A percentile compares a stretch with the other conserved stretches of the same genome.
phyloP scores from a whole-genome alignment of 1,140 invertebrate species.

The Drosophila lacteicornis region DNA sequence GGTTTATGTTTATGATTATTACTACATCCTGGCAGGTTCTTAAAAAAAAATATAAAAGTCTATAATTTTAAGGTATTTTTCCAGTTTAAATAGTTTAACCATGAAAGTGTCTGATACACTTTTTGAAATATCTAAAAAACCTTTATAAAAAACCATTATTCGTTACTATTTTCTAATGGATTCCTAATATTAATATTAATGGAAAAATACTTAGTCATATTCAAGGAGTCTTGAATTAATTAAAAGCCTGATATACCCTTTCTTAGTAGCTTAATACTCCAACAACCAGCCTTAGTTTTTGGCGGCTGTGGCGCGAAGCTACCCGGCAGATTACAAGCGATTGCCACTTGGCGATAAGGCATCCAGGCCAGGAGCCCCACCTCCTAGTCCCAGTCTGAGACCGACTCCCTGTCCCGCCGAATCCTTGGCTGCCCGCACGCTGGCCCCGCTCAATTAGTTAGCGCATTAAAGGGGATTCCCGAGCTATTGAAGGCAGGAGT shows the following conservation, averaged over 20 bases:
- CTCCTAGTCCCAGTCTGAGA: slow-evolving; percentile 3
- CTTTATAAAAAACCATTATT: too few relatives aligned
- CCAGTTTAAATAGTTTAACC: too few relatives aligned
- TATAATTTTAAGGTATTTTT: too few relatives aligned
- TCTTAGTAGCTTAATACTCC: slow-evolving; percentile 9
- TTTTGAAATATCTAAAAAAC: too few relatives aligned
- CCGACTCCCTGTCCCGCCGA: background rate
- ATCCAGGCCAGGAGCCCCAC: slow-evolving; percentile 15
- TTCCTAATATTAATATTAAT: too few relatives aligned
- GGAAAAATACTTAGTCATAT: background rate
- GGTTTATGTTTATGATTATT: too few relatives aligned
- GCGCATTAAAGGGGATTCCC: slow-evolving; percentile 72
- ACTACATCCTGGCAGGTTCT: too few relatives aligned
- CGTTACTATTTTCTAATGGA: too few relatives aligned
- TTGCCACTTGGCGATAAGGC: slow-evolving; percentile 65
- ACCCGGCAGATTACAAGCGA: slow-evolving; percentile 67
- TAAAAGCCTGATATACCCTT: background rate
- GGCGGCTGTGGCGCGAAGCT: slow-evolving; percentile 26
- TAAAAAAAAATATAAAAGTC: too few relatives aligned
- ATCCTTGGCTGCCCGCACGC: slow-evolving; percentile 26
- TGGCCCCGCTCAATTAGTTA: slow-evolving; percentile 71
- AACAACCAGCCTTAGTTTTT: slow-evolving; percentile 25
- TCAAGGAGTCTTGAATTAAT: too few relatives aligned
- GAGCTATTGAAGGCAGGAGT: slow-evolving; percentile 30
- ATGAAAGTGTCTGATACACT: too few relatives aligned